Evolutionary conservation across 1,140 invertebrate species (phyloP).

Genomic region (Calephelis virginiensis): DNA sequence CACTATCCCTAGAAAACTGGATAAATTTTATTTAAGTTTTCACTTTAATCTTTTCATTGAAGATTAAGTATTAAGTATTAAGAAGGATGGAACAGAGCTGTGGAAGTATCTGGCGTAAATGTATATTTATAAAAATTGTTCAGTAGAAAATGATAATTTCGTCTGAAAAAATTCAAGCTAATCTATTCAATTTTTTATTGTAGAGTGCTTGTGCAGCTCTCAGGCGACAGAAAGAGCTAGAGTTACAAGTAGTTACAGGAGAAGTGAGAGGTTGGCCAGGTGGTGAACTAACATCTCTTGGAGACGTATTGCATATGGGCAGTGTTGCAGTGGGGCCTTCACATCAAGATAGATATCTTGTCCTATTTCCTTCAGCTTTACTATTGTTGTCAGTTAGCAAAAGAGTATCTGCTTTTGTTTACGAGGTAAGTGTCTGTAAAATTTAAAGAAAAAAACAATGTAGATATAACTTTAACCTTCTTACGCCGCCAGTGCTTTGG

Average conservation of each 20-base stretch:
- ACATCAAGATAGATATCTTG: slow-evolving; percentile 93
- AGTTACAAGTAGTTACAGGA: slow-evolving; percentile 95
- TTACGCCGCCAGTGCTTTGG: too few relatives aligned
- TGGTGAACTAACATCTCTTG: slow-evolving; percentile 87
- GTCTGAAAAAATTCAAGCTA: too few relatives aligned
- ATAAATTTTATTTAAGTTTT: too few relatives aligned
- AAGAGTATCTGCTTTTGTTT: slow-evolving; percentile 95
- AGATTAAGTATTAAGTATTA: too few relatives aligned
- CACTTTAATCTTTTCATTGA: too few relatives aligned
- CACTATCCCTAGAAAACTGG: too few relatives aligned
- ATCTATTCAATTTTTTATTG: neutral
- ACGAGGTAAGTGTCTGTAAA: slow-evolving; percentile 84
- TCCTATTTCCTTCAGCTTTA: slow-evolving; percentile 92
- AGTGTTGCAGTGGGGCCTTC: slow-evolving; percentile 90
- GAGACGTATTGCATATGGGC: slow-evolving; percentile 91
- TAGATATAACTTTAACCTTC: too few relatives aligned
- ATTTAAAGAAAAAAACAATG: neutral
- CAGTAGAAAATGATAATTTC: too few relatives aligned
- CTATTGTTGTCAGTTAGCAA: slow-evolving; percentile 94
- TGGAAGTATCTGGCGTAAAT: too few relatives aligned
- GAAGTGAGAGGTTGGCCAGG: slow-evolving; percentile 97
- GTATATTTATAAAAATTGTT: too few relatives aligned
- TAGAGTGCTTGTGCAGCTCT: slow-evolving; percentile 91
- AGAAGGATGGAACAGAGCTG: neutral
- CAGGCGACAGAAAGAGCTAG: slow-evolving; percentile 96